Base-by-base conservation (phyloP, 2,888 invertebrate genomes). In the Sphinx pinastri region DNA sequence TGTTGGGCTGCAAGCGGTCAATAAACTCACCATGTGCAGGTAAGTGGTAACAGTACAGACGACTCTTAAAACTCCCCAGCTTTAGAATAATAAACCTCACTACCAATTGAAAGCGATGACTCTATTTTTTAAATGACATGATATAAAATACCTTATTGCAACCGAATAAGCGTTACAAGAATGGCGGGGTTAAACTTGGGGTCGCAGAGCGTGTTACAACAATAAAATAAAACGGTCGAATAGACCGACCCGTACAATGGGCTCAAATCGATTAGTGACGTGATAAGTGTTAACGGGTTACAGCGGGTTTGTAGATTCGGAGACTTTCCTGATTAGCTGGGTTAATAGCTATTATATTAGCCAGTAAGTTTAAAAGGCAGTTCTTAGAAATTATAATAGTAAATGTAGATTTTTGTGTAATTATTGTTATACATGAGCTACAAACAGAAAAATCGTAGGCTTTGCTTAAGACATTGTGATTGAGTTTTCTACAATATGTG, bases 191-290 rank as follows among this genome's bases (percentile, higher is more conserved):
- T 73, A 77, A 77, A 80, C 78, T 77, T 79, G 83, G 88, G 90
- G 88, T 84, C 85, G 84, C 81, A 84, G 80, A 82, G 88, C 87
- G 85, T 88, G 88, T 86, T 83, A 86, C 84, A 82, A 91, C 91
- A 91, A 93, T 92, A 88, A 92, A 92, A 92, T 92, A 88, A 90
- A 91, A 91, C 85, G 91, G 89, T 88, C 87, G 88, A 88, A 88
- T 84, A 88, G 84, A 83, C 83, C 83, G 84, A 84, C 84, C 80
- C 82, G 83, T 81, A 88, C 88, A 89, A 89, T 89, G 80, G 70
- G 93, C 90, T 90, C 89, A 87, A 90, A 92, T 92, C 92, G 93
- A 93, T 93, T 93, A 92, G 89, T 81, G 83, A 81, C 84, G 87
- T 82, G 88, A 89, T 93, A 91, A 92, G 90, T 86, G 88, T 83